A percentile compares a stretch with the other conserved stretches of the same genome.
Evolutionary conservation across 2,113 vertebrate species (phyloP).

Genomic region (Phyllostomus discolor): DNA sequence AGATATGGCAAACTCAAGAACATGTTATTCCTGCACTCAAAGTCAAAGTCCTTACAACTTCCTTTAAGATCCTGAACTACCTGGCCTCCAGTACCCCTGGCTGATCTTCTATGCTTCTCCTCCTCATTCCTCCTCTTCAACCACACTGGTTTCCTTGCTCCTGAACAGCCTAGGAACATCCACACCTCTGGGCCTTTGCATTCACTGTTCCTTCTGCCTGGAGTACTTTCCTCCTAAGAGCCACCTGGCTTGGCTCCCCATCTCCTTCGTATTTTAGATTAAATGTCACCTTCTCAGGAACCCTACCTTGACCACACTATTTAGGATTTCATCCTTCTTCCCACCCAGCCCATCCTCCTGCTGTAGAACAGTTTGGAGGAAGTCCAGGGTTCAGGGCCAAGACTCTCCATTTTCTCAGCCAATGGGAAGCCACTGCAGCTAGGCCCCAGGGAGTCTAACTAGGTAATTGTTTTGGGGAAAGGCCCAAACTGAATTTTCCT

Average conservation of each 20-base stretch:
- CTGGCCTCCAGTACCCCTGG: rapidly evolving
- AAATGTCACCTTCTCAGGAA: background rate
- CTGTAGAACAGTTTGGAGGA: background rate
- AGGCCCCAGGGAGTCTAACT: background rate
- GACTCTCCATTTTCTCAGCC: background rate
- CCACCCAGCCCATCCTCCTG: background rate
- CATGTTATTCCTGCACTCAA: background rate
- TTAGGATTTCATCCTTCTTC: background rate
- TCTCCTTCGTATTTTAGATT: background rate
- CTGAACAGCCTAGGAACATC: background rate
- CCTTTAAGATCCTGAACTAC: background rate
- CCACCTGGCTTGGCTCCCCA: background rate
- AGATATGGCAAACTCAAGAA: background rate
- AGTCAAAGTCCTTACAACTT: background rate
- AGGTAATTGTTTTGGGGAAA: background rate
- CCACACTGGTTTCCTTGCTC: background rate
- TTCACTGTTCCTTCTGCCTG: background rate
- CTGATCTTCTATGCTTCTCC: background rate
- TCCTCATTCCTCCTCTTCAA: rapidly evolving
- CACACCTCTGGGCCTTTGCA: background rate
- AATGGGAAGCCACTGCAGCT: background rate
- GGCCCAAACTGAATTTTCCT: background rate
- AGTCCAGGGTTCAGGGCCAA: no score
- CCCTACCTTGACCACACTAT: background rate
- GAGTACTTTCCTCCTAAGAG: background rate